Base-by-base conservation (phyloP, 2,888 invertebrate genomes). In the Athrips mouffetella region DNA sequence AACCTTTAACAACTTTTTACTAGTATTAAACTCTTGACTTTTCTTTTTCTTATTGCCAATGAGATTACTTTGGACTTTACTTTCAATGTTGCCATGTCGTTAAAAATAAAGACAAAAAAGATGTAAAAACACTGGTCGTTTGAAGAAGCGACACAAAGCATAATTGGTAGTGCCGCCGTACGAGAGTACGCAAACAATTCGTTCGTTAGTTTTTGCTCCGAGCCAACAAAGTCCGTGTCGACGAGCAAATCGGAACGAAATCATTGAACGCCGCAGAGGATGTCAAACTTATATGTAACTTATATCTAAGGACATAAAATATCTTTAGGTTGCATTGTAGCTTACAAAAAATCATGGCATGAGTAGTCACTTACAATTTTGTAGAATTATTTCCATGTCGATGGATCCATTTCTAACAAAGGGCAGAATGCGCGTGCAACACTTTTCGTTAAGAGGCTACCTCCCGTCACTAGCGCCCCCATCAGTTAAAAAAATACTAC, bases 191-290 rank as follows among this genome's bases (percentile, higher is more conserved):
- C 44, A 44, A 44, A 44, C 44, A 44, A 44, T 42, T 18, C 42
- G 20, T 20, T 44, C 44, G 44, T 44, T 44, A 42, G 42, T 42
- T 42, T 42, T 42, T 42, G 29, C 42, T 40, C 40, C 7, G 42
- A 29, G 29, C 18, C 42, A 11, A 29, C 42, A 40, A 15, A 25
- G 42, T 29, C 5, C 29, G 18, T 11, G 16, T 21, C 37, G 21
- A 8, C 21, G 30, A 20, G 42, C 21, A n/a, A 21, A 37, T 37
- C 21, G 21, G 37, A 37, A 37, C 37, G 21, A 37, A 37, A 37
- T 37, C 37, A 21, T 37, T 21, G n/a, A 21, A 37, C 37, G 2
- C 2, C 7, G 10, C 37, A 37, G 11, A 21, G 37, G 3, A 3
- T 21, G n/a, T 37, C 37, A 37, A 37, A 37, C 18, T 37, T 37